Conservation (phyloP, 2,797 vertebrate genomes). For the Pachyuromys duprasi region DNA sequence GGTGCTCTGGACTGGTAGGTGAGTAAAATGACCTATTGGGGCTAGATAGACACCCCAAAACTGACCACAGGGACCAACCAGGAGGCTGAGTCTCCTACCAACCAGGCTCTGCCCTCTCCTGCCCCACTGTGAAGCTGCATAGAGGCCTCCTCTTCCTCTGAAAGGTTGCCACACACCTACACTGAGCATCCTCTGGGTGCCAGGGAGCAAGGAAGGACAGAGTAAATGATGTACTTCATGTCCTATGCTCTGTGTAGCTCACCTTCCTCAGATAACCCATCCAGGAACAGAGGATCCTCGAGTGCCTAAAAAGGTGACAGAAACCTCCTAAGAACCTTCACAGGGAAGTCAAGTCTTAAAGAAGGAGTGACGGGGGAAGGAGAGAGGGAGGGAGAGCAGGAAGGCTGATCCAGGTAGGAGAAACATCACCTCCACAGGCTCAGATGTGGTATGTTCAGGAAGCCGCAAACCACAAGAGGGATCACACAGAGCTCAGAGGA, state of each 20-base stretch:
- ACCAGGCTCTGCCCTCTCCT: background rate
- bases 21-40: background rate
- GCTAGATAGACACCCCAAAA: background rate
- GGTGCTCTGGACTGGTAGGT: background rate
- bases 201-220: background rate
- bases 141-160: background rate
- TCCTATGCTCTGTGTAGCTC: background rate
- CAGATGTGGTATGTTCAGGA: background rate
- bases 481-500: background rate
- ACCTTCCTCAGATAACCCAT: background rate
- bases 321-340: background rate
- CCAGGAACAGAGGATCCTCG: background rate
- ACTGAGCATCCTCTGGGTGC: background rate
- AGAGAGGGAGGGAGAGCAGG: conserved; percentile 33
- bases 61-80: too few relatives aligned
- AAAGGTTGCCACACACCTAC: background rate
- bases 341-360: background rate
- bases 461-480: background rate
- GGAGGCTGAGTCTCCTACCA: background rate
- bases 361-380: background rate
- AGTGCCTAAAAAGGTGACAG: background rate
- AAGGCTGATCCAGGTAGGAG: background rate
- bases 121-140: accelerated
- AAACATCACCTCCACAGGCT: background rate
- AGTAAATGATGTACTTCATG: background rate